Percentiles rank a stretch among this genome's conserved stretches.
These are phyloP conservation scores for Microcebus lehilahytsara DNA, from an alignment of 2,113 vertebrate species.

Conservation along the genomic window DNA sequence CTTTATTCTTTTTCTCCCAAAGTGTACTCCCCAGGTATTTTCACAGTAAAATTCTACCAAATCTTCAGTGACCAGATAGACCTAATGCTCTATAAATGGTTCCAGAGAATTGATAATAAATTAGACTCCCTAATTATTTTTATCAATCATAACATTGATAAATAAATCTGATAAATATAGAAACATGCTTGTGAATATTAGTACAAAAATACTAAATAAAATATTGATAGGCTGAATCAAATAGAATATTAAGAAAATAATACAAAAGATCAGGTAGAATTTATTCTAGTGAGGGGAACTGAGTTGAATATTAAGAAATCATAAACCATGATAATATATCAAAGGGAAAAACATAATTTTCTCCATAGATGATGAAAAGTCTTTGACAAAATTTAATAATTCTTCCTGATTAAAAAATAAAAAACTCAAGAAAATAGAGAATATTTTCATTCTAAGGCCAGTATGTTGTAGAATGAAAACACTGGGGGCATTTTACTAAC, in stretches of 20 bases:
- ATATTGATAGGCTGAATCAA: neutral
- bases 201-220: neutral
- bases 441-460: neutral
- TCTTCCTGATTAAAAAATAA: neutral
- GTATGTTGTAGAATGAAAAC: neutral
- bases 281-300: neutral
- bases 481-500: neutral
- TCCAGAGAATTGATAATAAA: neutral
- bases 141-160: neutral
- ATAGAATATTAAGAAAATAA: neutral
- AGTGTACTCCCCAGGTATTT: neutral
- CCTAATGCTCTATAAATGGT: neutral
- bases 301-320: neutral
- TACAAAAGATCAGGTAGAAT: neutral
- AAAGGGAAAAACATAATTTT: neutral
- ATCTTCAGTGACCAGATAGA: neutral
- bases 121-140: neutral
- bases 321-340: neutral
- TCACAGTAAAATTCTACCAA: neutral
- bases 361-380: neutral
- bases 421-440: neutral
- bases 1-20: neutral
- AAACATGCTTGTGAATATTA: neutral
- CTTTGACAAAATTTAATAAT: neutral
- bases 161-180: neutral